Evolutionary conservation across 1,140 invertebrate species (phyloP).

Genomic region (Drosophila santomea): DNA sequence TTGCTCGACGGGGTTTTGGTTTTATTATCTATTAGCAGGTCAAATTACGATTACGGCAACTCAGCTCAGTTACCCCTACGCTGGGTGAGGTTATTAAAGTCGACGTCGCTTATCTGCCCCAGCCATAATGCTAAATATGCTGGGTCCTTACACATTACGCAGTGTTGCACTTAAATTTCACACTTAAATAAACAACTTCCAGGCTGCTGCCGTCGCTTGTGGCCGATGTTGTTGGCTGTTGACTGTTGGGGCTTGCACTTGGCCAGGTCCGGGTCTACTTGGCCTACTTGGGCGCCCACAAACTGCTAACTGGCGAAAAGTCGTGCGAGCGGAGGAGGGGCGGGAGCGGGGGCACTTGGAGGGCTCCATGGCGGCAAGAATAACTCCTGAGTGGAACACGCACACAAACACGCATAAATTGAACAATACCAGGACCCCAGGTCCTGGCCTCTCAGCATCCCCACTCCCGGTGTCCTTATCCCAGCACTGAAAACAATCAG

Average conservation of each 20-base stretch:
- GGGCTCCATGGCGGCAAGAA: constrained; percentile 22
- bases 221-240: constrained; percentile 37
- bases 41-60: constrained; percentile 62
- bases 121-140: constrained; percentile 65
- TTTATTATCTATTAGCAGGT: constrained; percentile 69
- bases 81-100: constrained; percentile 53
- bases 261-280: constrained; percentile 55
- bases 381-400: constrained; percentile 56
- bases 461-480: constrained; percentile 2
- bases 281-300: constrained; percentile 73
- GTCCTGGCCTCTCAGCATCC: constrained; percentile 26
- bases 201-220: constrained; percentile 44
- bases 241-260: constrained; percentile 62
- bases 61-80: background rate
- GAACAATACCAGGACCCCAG: constrained; percentile 60
- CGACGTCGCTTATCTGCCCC: constrained; percentile 54
- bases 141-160: constrained; percentile 59
- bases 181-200: constrained; percentile 81
- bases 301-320: constrained; percentile 76
- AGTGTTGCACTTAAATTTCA: constrained; percentile 75
- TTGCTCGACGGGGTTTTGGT: constrained; percentile 38
- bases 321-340: background rate
- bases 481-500: constrained; percentile 8
- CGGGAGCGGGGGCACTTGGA: too few species aligned
- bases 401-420: constrained; percentile 75